phyloP scores from a whole-genome alignment of 1,140 invertebrate species.

The Coboldia fuscipes region DNA sequence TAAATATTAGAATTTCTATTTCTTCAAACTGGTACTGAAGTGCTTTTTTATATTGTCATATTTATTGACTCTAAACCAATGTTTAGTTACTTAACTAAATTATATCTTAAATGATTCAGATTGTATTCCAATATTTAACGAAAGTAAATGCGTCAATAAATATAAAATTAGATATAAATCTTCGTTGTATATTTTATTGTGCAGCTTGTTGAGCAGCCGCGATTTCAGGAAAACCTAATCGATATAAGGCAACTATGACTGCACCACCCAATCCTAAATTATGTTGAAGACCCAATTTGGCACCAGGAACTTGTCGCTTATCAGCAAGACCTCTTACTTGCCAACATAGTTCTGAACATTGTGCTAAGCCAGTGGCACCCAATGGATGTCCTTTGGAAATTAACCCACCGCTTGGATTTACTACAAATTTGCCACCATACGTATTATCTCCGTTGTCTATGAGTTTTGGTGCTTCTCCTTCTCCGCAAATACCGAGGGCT shows the following conservation, averaged over 20 bases:
- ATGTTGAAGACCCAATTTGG: conserved; percentile 76
- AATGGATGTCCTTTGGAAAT: conserved; percentile 98
- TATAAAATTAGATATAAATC: no score
- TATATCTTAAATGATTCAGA: no score
- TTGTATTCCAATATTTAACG: no score
- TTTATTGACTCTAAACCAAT: no score
- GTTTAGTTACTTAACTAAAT: no score
- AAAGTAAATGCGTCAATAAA: no score
- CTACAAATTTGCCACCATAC: conserved; percentile 90
- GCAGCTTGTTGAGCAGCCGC: no score
- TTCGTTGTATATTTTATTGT: no score
- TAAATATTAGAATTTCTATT: no score
- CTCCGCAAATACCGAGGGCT: conserved; percentile 80
- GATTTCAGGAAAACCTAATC: conserved; percentile 50
- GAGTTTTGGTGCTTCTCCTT: conserved; percentile 82
- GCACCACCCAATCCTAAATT: conserved; percentile 94
- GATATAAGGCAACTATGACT: conserved; percentile 77
- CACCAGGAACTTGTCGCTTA: conserved; percentile 71
- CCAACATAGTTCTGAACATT: conserved; percentile 89
- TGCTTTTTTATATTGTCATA: no score
- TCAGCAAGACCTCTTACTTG: conserved; percentile 77
- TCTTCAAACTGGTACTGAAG: no score
- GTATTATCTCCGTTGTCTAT: conserved; percentile 91
- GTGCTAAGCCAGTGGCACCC: conserved; percentile 90
- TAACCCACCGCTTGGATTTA: conserved; percentile 94